phyloP scores from a whole-genome alignment of 2,888 invertebrate genomes.

The Ectemnius cavifrons region DNA sequence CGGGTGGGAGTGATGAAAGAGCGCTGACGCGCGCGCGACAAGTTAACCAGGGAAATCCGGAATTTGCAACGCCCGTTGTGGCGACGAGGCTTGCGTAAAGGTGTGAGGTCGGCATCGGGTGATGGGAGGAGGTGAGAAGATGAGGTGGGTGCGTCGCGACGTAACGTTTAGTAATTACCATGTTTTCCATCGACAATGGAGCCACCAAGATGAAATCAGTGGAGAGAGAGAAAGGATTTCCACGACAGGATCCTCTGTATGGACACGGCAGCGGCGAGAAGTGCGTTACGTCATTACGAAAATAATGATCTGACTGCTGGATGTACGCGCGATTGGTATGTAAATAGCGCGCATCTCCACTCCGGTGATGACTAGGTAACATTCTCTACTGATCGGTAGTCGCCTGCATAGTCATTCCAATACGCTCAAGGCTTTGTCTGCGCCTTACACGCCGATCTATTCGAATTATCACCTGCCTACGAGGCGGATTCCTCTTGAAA shows the following conservation, averaged over 20 bases:
- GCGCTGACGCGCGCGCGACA: constrained; percentile 7
- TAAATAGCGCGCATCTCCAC: constrained; percentile 34
- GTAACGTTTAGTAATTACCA: constrained; percentile 8
- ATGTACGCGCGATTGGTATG: constrained; percentile 38
- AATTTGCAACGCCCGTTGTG: constrained; percentile 23
- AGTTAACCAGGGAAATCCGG: constrained; percentile 30
- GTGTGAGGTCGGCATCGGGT: constrained; percentile 11
- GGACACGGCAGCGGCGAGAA: background rate
- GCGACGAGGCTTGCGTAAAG: constrained; percentile 29
- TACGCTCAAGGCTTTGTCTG: background rate
- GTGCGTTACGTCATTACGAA: constrained; percentile 37
- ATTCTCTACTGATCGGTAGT: constrained; percentile 19
- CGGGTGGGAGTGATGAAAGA: constrained; percentile 23
- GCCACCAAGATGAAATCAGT: background rate
- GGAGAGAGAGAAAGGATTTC: background rate
- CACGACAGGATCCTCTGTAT: constrained; percentile 1
- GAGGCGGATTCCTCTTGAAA: no score
- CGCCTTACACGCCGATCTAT: no score
- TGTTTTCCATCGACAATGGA: background rate
- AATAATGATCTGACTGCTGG: constrained; percentile 26
- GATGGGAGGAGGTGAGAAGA: constrained; percentile 31
- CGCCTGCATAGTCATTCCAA: constrained; percentile 35
- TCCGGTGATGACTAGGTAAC: constrained; percentile 21
- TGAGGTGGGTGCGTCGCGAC: constrained; percentile 9
- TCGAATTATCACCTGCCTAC: no score